phyloP scores from a whole-genome alignment of 35 echinoderm and acorn worm genomes.

The Strongylocentrotus purpuratus region DNA sequence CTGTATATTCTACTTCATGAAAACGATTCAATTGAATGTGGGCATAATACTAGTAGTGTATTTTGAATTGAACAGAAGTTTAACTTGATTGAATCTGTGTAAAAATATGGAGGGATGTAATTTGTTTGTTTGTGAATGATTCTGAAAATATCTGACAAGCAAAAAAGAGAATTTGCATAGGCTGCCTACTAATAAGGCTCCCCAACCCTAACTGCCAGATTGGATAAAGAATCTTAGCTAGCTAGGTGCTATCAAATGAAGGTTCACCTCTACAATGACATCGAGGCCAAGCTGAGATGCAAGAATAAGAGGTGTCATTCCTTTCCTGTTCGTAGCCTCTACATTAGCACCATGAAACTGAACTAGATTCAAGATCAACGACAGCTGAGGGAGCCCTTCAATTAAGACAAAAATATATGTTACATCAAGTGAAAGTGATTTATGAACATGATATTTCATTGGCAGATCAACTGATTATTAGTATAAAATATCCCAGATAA shows the following conservation, averaged over 20 bases:
- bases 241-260: not conserved
- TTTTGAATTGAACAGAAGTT: too few relatives aligned
- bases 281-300: constrained; percentile 74
- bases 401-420: not conserved
- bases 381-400: constrained; percentile 67
- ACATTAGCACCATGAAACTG: constrained; percentile 79
- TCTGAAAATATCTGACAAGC: too few relatives aligned
- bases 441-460: not conserved
- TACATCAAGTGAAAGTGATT: not conserved
- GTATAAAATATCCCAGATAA: not conserved
- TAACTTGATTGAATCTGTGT: too few relatives aligned
- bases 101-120: too few relatives aligned
- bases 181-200: too few relatives aligned
- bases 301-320: constrained; percentile 88
- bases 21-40: too few relatives aligned
- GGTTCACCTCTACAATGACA: constrained; percentile 74
- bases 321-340: constrained; percentile 70
- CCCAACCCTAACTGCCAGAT: not conserved
- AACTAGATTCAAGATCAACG: constrained; percentile 74
- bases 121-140: too few relatives aligned
- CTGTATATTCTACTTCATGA: too few relatives aligned
- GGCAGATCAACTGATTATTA: not conserved
- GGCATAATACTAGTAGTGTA: too few relatives aligned
- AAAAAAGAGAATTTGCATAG: too few relatives aligned
- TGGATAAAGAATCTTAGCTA: not conserved